Base-by-base conservation (phyloP, 2,888 invertebrate genomes). In the Platycheirus albimanus region DNA sequence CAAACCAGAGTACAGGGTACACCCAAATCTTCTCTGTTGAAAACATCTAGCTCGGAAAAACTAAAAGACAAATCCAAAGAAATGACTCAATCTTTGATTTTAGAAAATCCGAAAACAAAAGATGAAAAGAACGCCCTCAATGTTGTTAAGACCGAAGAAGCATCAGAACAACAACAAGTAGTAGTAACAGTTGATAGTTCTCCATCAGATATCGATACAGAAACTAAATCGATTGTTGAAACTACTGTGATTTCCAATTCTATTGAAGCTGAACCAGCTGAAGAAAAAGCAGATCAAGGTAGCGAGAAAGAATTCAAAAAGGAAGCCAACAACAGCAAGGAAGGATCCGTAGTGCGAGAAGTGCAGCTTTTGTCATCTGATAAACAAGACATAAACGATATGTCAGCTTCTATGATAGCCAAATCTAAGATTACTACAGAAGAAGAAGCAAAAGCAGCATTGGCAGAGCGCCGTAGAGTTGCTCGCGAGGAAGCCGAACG, bases 401-500 rank as follows among this genome's bases (percentile, higher is more conserved):
- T 90, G 90, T 89, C 92, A 86, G 93, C 94, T 52, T 94, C 94
- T 36, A 93, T 94, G 93, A 93, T 93, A 78, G 93, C 93, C 10
- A 94, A 93, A 89, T 92, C 92, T 30, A 92, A 94, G 86, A 96
- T 97, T 86, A 96, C 95, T 8, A 97, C 97, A 2, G 97, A 97
- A 91, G 97, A 97, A 90, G 95, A 98, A 90, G 98, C 98, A 7
- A 98, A 98, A 91, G 97, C 97, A 15, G 98, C 97, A 70, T 92
- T 98, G 71, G 98, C 98, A 0, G 98, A 98, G 92, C 93, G 97
- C 81, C 92, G 98, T 85, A 93, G 97, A 75, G 92, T 96, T 78
- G 98, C 97, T 10, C 91, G 98, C 15, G 98, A 98, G 91, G 97
- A 98, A 90, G 96, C 97, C 10, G 98, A 98, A 92, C 91, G 95